A percentile compares a stretch with the other conserved stretches of the same genome.
phyloP scores from a whole-genome alignment of 2,888 invertebrate genomes.

The Lamellibrachia satsuma region DNA sequence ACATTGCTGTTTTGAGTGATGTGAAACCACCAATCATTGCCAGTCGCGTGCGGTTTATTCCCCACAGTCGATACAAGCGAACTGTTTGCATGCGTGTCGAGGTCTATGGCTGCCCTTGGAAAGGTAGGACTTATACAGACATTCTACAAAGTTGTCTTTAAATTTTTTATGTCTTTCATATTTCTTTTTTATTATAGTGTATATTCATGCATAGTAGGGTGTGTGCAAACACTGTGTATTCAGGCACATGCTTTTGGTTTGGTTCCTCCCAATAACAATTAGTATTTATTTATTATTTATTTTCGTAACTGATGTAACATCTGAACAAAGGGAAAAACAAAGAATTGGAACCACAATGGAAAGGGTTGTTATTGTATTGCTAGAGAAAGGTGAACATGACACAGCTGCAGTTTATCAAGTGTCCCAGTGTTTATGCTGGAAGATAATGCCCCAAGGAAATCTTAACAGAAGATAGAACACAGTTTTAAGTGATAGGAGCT shows the following conservation, averaged over 20 bases:
- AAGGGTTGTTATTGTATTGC: background rate
- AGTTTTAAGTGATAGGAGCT: background rate
- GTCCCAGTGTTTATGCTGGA: background rate
- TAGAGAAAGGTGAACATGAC: background rate
- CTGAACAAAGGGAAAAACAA: background rate
- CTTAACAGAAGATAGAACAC: background rate
- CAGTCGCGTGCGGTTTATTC: conserved; percentile 10
- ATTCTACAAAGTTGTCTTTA: background rate
- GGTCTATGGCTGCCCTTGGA: conserved; percentile 23
- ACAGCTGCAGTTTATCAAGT: conserved; percentile 10
- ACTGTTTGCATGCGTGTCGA: conserved; percentile 24
- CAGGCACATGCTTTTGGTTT: background rate
- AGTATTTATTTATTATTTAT: background rate
- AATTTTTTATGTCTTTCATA: background rate
- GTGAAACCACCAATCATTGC: conserved; percentile 22
- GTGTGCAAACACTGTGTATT: background rate
- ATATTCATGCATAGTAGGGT: too few relatives aligned
- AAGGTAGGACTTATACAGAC: background rate
- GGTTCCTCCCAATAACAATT: background rate
- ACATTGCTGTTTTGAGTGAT: background rate
- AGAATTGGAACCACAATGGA: background rate
- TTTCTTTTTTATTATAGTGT: background rate
- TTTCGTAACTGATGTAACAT: background rate
- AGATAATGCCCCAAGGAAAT: background rate
- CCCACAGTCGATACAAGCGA: conserved; percentile 19